Evolutionary conservation across 2,888 invertebrate genomes (phyloP), one percentile per base, ranked within the genome.

Genomic region (Troides aeacus): DNA sequence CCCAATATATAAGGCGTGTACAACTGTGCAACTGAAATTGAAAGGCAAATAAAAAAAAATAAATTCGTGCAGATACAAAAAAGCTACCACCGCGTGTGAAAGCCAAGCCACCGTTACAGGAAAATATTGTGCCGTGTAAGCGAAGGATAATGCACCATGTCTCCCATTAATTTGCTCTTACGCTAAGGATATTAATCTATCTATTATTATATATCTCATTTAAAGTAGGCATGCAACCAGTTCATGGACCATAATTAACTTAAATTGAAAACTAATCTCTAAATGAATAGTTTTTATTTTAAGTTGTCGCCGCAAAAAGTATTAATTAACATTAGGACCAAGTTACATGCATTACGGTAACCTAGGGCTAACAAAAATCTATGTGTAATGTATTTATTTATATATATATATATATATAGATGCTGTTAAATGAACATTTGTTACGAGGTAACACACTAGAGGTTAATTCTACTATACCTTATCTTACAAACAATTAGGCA

Each of bases 1-100:
- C 91, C 90, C 89, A 92, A 89, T 85, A 92, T 90, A 89, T 90
- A 92, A 89, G 92, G 92, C 83, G 91, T 89, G 91, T 91, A 92
- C 85, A 92, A 88, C 87, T 92, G 92, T 90, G 92, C 92, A 90
- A 92, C 92, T 92, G 92, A 92, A 92, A 92, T 85, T 84, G 84
- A 88, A 90, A 90, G 81, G 89, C 89, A 91, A 91, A 90, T 84
- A 64, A 90, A 87, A 90, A n/a, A 89, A 50, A 53, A 53, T 89
- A 86, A 90, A 90, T 87, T 88, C 90, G 90, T 90, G 92, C 92
- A 86, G 79, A 81, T 79, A 80, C 80, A 78, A 84, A 79, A 66
- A 78, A 87, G 86, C 90, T 87, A 86, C 86, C 88, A 87, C 87
- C 86, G 78, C 73, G 63, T 76, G 84, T 81, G 74, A 86, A 89